Base-by-base conservation (phyloP, 2,113 vertebrate species). In the Eulemur rufifrons region DNA sequence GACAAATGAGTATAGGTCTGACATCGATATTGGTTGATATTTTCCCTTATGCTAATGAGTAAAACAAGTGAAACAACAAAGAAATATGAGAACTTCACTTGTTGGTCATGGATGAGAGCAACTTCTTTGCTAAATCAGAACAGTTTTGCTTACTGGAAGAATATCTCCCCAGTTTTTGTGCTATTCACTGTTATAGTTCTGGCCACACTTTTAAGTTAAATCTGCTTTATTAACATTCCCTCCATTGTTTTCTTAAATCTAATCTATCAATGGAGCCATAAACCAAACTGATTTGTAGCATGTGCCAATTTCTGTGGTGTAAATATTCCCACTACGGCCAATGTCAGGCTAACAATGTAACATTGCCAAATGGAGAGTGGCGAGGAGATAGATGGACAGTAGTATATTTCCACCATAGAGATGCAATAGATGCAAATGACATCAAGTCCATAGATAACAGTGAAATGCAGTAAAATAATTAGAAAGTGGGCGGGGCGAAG, bases 301-400 rank as follows among this genome's bases (percentile, higher is more conserved):
- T 5, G 13, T 39, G 85, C 76, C 61, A 18, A 20, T 69, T 83
- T 42, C 91, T 50, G 7, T 17, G 14, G 21, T 73, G 20, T 52
- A 71, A 71, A 17, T 59, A 7, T 11, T 71, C 42, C 64, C 27
- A 32, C n/a, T 0, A 1, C 11, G 29, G 52, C 80, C 54, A 34
- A 61, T 13, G 9, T 69, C 47, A 47, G 25, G 34, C 34, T 42
- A 32, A 2, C 39, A 59, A 18, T 1, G 0, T 20, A 32, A 42
- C 2, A 29, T 39, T 54, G 32, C 18, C 47, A 39, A 71, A 32
- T 0, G 8, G 17, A 27, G 27, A 32, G 21, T 1, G 42, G 8
- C 42, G 29, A 74, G 23, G 23, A 78, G 59, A 78, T 42, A 39
- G 50, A 45, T 0, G 0, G 20, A 9, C 2, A 39, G 12, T 0